These are phyloP conservation scores for Carterocephalus palaemon DNA, from an alignment of 2,888 invertebrate genomes.

Conservation along the genomic window DNA sequence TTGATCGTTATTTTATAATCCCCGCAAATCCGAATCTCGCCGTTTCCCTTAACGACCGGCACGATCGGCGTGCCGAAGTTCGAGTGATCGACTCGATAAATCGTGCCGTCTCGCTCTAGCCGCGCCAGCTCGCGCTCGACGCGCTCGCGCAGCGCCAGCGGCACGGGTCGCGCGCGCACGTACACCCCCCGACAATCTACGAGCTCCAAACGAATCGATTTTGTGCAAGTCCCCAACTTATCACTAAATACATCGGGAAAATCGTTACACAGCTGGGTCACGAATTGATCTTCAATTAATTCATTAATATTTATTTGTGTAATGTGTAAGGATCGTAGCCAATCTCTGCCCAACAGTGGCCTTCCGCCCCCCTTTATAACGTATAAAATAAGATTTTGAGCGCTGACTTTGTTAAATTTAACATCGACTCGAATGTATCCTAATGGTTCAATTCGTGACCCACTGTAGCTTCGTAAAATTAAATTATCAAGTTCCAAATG, in stretches of 20 bases:
- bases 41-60: constrained; percentile 31
- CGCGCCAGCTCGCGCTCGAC: constrained; percentile 31
- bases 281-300: constrained; percentile 12
- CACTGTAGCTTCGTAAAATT: constrained; percentile 23
- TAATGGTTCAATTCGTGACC: constrained; percentile 26
- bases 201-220: constrained; percentile 17
- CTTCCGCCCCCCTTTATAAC: constrained; percentile 23
- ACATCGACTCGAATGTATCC: constrained; percentile 23
- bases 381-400: constrained; percentile 2
- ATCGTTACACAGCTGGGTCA: constrained; percentile 15
- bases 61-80: constrained; percentile 37
- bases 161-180: constrained; percentile 23
- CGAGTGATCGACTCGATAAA: constrained; percentile 31
- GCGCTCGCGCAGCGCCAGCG: constrained; percentile 22
- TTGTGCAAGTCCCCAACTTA: constrained; percentile 19
- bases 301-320: constrained; percentile 10
- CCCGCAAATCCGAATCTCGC: constrained; percentile 32
- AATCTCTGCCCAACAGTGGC: constrained; percentile 16
- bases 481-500: constrained; percentile 24
- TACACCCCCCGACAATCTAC: constrained; percentile 19
- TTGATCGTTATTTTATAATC: constrained; percentile 32
- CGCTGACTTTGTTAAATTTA: too few species aligned
- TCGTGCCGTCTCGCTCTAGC: constrained; percentile 30
- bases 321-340: constrained; percentile 13
- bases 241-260: constrained; percentile 24